These are phyloP conservation scores for Mormyrus proboscirostris DNA, from an alignment of 2,797 vertebrate genomes.

Conservation along the genomic window DNA sequence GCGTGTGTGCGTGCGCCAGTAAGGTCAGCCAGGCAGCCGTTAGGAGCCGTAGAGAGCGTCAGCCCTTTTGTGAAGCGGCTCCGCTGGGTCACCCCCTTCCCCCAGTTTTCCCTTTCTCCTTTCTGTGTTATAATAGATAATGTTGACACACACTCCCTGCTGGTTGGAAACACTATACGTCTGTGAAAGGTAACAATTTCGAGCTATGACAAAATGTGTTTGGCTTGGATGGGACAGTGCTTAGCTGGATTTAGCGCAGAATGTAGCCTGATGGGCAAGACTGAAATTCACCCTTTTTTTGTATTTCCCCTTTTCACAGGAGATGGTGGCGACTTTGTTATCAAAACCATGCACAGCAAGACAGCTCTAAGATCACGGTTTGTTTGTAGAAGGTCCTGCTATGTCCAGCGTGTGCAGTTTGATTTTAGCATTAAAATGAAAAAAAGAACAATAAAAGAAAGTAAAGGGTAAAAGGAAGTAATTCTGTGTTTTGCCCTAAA, in stretches of 20 bases:
- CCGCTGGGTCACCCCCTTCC: conserved; percentile 29
- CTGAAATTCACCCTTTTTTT: conserved; percentile 17
- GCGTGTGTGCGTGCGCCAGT: conserved; percentile 29
- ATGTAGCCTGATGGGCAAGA: conserved; percentile 70
- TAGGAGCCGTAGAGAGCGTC: conserved; percentile 35
- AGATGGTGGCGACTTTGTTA: conserved; percentile 19
- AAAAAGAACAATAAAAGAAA: background rate
- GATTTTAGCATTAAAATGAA: conserved; percentile 38
- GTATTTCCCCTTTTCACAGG: conserved; percentile 18
- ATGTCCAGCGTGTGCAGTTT: conserved; percentile 22
- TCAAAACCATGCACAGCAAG: conserved; percentile 14
- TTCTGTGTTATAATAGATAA: conserved; percentile 80
- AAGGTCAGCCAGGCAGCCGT: conserved; percentile 3
- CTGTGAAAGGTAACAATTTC: conserved; percentile 90
- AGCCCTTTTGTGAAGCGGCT: conserved; percentile 30
- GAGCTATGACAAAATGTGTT: conserved; percentile 95
- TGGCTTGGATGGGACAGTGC: conserved; percentile 74
- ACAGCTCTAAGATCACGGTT: conserved; percentile 7
- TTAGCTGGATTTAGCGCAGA: conserved; percentile 79
- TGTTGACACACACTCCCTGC: conserved; percentile 90
- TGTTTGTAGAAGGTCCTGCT: conserved; percentile 21
- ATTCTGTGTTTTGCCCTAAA: background rate
- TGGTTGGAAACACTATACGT: conserved; percentile 84
- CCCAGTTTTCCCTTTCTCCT: conserved; percentile 56
- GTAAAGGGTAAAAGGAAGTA: background rate